phyloP scores from a whole-genome alignment of 2,888 invertebrate species.

The Zootermopsis nevadensis region DNA sequence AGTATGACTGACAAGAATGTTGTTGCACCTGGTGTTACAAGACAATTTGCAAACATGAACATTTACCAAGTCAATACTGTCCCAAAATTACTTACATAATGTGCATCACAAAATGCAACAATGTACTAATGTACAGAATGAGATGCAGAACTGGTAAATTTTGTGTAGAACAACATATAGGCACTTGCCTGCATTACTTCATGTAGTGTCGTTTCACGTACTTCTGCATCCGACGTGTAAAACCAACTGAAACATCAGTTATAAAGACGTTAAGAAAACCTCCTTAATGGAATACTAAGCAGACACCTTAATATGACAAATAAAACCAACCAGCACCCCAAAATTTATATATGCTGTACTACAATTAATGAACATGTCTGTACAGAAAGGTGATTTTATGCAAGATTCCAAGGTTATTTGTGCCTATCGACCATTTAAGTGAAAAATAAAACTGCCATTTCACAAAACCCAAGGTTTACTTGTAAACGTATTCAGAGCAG shows the following conservation, averaged over 20 bases:
- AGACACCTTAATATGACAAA: background rate
- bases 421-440: too few species aligned
- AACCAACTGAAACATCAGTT: constrained; percentile 46
- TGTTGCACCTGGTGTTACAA: too few species aligned
- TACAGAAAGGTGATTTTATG: too few species aligned
- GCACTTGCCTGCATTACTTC: constrained; percentile 88
- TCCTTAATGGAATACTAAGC: background rate
- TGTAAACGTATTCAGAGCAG: too few species aligned
- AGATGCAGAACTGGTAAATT: background rate
- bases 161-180: constrained; percentile 88
- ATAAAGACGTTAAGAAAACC: too few species aligned
- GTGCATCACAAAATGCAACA: background rate
- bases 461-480: too few species aligned
- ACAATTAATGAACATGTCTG: background rate
- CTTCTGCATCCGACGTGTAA: constrained; percentile 59
- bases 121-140: background rate
- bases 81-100: too few species aligned
- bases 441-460: too few species aligned
- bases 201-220: constrained; percentile 81
- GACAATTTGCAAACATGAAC: too few species aligned
- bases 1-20: too few species aligned
- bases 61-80: too few species aligned
- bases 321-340: background rate
- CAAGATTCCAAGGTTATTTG: too few species aligned
- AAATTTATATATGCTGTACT: background rate